Evolutionary conservation across 2,888 invertebrate genomes (phyloP), one percentile per base, ranked within the genome.

Genomic region (Eristalis intricaria): DNA sequence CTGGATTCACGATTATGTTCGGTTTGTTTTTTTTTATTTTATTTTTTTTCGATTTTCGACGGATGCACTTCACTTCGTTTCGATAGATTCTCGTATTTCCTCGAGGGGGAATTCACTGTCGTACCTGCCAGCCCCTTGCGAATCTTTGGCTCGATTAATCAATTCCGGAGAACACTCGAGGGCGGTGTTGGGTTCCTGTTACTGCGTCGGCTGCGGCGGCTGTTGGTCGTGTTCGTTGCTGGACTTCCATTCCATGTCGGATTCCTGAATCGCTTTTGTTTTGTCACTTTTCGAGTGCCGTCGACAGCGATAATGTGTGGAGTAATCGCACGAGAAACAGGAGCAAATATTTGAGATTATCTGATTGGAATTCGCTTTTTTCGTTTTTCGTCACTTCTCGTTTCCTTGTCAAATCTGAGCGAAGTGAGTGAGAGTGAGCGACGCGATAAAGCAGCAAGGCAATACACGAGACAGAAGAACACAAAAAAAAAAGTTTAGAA

Each of bases 361-460:
- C 86, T 85, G 76, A 86, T 86, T 86, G 78, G 82, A 86, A 82
- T 75, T 78, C 64, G 77, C 56, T 77, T 77, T 71, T 73, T 73
- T 63, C 50, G 56, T 38, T 58, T 61, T 75, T 73, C 61, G 81
- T 82, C 86, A 86, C 86, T 86, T 85, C 73, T 68, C 64, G 81
- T 77, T 81, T 77, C 70, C 86, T 83, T 82, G 78, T 78, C 86
- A 83, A 86, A 75, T 66, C 75, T 61, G 58, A 74, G 78, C 78
- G 74, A 61, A 86, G 65, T 65, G 68, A 74, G 73, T 63, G 80
- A 82, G 74, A 74, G 76, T 32, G 81, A 77, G 77, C 64, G 69
- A 61, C 60, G 38, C 69, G 43, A 77, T 71, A 38, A 71, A 76
- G 43, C 68, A 70, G 32, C 64, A 50, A 64, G 60, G 60, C 60